Base-by-base conservation (phyloP, 2,888 invertebrate species). In the Taphrorychus bicolor region DNA sequence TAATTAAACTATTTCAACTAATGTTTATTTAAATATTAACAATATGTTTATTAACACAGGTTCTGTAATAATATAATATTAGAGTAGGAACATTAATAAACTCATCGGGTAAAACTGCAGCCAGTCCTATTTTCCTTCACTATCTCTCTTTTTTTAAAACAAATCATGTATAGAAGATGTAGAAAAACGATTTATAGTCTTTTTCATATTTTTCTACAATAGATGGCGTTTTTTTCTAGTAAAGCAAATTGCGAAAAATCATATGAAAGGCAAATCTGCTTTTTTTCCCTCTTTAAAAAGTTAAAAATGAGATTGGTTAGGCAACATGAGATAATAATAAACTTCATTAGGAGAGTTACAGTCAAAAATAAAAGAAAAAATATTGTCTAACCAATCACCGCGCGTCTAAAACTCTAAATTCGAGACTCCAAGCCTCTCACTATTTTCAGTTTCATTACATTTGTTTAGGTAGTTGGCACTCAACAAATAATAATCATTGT, bases 381-480 rank as follows among this genome's bases (percentile, higher is more conserved):
- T 32, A 32, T 32, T 32, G 32, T 32, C 32, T 32, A 32, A 32
- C 11, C 32, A 32, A 9, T 32, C n/a, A n/a, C n/a, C n/a, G n/a
- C n/a, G n/a, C n/a, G n/a, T n/a, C n/a, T n/a, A n/a, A n/a, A n/a
- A n/a, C n/a, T n/a, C 14, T 16, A 45, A 45, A 17, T 7, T 14
- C 14, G 18, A 45, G 45, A 45, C 7, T 18, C 14, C 18, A 17
- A n/a, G n/a, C n/a, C n/a, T 11, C 32, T 32, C 32, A 32, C 32
- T 32, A 32, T 32, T 32, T 45, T 14, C 45, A 45, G 11, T 14
- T n/a, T 45, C 5, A 45, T 17, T 45, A 45, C 9, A 7, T 11
- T 45, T 45, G 21, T 51, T 45, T n/a, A 22, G 51, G 21, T 51
- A 51, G 80, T 82, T 82, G 82, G 82, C 82, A 82, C 82, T 82